Percentiles rank a stretch among this genome's conserved stretches.
phyloP scores from a whole-genome alignment of 2,797 vertebrate species.

The Picus viridis region DNA sequence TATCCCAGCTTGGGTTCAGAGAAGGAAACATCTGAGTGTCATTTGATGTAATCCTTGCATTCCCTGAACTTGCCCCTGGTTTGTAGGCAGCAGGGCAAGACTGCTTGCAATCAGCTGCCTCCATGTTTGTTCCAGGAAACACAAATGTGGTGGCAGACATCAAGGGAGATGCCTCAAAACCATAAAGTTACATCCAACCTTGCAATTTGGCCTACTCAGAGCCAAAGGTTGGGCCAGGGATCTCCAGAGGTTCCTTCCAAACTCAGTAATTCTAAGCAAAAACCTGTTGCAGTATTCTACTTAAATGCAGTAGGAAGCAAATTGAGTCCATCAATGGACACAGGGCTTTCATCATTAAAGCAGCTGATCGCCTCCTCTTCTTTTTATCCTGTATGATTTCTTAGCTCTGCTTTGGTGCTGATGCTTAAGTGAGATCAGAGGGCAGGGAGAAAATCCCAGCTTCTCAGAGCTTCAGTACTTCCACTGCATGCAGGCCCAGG shows the following conservation, averaged over 20 bases:
- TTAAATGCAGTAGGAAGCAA: background rate
- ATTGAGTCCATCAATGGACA: background rate
- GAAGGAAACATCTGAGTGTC: background rate
- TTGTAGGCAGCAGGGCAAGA: background rate
- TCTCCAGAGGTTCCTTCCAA: background rate
- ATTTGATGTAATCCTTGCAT: background rate
- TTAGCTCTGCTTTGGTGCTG: background rate
- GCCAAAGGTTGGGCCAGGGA: background rate
- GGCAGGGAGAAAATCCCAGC: background rate
- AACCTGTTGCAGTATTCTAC: background rate
- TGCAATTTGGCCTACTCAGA: background rate
- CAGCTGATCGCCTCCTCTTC: background rate
- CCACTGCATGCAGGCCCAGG: background rate
- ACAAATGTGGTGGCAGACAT: background rate
- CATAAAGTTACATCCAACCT: background rate
- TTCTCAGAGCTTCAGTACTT: background rate
- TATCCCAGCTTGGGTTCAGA: background rate
- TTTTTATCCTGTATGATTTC: background rate
- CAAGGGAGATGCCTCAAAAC: background rate
- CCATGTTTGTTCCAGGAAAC: background rate
- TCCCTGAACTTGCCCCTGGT: background rate
- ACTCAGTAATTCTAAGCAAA: background rate
- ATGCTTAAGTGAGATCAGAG: background rate
- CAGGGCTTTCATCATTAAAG: background rate
- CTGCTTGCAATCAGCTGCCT: background rate